Base-by-base conservation (phyloP, 2,888 invertebrate genomes). In the Tridacna gigas region DNA sequence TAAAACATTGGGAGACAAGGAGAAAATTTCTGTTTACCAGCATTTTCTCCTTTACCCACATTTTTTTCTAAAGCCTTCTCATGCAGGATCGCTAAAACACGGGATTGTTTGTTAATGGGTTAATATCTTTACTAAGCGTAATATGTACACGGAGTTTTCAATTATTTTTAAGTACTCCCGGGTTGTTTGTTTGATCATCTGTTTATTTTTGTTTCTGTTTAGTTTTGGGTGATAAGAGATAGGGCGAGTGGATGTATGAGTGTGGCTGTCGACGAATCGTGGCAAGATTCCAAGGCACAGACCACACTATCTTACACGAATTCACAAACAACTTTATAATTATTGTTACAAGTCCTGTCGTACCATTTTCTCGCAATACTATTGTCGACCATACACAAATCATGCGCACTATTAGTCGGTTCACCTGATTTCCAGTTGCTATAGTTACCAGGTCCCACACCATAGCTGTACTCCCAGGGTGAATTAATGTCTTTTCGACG, bases 401-500 rank as follows among this genome's bases (percentile, higher is more conserved):
- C 66, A 22, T 18, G 15, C 25, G 25, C 0, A 11, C 26, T 22
- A 47, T 28, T 71, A 37, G 15, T 22, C n/a, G 77, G 77, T 60
- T 77, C 77, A 13, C 37, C 37, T 13, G 47, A 25, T 11, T 20
- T 18, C 77, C 77, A 77, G 13, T 66, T 66, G 25, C 47, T 26
- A 63, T 26, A 65, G 25, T n/a, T 37, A 15, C 65, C 25, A 45
- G 61, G 37, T n/a, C 63, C 45, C 12, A 45, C 13, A 11, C 20
- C 63, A 28, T 63, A 75, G n/a, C n/a, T 45, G 45, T 75, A 75
- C 37, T 13, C 25, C 75, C 75, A 75, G n/a, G 37, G n/a, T 37
- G 63, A 61, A 22, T 13, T 12, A 20, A 12, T 22, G 65, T 11
- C 20, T 37, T 4, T 4, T 22, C 65, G 65, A 26, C 65, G 65